Base-by-base conservation (phyloP, 2,113 vertebrate genomes). In the Psittacara wagleri region DNA sequence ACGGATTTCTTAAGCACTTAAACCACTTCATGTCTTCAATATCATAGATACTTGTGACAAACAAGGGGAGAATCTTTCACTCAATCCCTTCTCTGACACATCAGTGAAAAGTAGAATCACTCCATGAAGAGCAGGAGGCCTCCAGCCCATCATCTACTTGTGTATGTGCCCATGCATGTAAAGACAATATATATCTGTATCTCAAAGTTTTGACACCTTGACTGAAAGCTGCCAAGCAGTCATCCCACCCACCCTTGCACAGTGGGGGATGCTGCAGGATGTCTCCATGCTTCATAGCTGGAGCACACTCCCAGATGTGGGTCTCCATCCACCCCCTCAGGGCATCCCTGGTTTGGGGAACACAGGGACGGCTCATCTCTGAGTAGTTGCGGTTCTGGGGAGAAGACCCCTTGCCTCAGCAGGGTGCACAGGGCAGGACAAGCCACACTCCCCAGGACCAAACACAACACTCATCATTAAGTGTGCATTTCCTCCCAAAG, bases 1-100 rank as follows among this genome's bases (percentile, higher is more conserved):
- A 49, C 37, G n/a, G 55, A 39, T 54, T 70, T 67, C 66, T 80
- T 48, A 35, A 80, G 37, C 61, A 57, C 19, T 64, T 75, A 33
- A 59, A 86, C 69, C n/a, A 41, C 27, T 79, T 85, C 12, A 28
- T 37, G 19, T 64, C 29, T 16, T 35, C 39, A 28, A 4, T 74
- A 54, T 61, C 28, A 28, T n/a, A 74, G 13, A 31, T 29, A 16
- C 14, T 28, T 69, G 15, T 46, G 43, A n/a, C 35, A 33, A 39
- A 37, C 2, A 1, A 4, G 6, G 46, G 2, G 4, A 25, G 25
- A 7, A 5, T n/a, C 11, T 72, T 57, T 64, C 29, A 20, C 6
- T n/a, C 48, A 55, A 19, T 18, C 39, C 52, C 24, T 75, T 51
- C 15, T 82, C 44, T 39, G 33, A n/a, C 9, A 33, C 22, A 59